Evolutionary conservation across 2,113 vertebrate species (phyloP).

Genomic region (Microtus montanus): DNA sequence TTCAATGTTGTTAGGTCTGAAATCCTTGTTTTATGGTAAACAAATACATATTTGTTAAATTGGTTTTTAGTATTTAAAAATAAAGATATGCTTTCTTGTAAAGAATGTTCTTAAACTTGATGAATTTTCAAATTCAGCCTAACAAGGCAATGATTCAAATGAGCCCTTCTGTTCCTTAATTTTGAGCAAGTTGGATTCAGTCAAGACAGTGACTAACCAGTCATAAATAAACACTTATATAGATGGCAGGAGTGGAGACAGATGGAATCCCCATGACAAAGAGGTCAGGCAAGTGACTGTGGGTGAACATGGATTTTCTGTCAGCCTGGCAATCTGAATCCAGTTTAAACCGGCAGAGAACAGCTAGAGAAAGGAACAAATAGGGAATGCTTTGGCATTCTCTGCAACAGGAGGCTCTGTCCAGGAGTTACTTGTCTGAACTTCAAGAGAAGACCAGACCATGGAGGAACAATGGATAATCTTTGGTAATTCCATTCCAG

Average conservation of each 20-base stretch:
- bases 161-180: slow-evolving; percentile 3
- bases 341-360: slow-evolving; percentile 2
- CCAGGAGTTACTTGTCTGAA: not conserved
- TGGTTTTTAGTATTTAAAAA: slow-evolving; percentile 63
- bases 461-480: not conserved
- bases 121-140: slow-evolving; percentile 42
- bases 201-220: not conserved
- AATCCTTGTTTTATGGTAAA: slow-evolving; percentile 46
- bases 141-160: slow-evolving; percentile 43
- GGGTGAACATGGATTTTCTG: not conserved
- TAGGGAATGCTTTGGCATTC: not conserved
- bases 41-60: slow-evolving; percentile 54
- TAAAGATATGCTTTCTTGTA: slow-evolving; percentile 20
- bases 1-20: slow-evolving; percentile 20
- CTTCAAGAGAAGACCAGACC: not conserved
- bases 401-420: not conserved
- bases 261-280: not conserved
- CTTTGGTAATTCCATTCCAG: not conserved
- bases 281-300: not conserved
- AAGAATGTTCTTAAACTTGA: slow-evolving; percentile 27
- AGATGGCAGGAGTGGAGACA: not conserved
- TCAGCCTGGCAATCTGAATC: not conserved
- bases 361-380: not conserved
- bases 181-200: slow-evolving; percentile 13
- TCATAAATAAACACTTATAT: not conserved